A percentile compares a stretch with the other conserved stretches of the same genome.
phyloP scores from a whole-genome alignment of 1,140 invertebrate species.

The Rhizoglyphus robini region DNA sequence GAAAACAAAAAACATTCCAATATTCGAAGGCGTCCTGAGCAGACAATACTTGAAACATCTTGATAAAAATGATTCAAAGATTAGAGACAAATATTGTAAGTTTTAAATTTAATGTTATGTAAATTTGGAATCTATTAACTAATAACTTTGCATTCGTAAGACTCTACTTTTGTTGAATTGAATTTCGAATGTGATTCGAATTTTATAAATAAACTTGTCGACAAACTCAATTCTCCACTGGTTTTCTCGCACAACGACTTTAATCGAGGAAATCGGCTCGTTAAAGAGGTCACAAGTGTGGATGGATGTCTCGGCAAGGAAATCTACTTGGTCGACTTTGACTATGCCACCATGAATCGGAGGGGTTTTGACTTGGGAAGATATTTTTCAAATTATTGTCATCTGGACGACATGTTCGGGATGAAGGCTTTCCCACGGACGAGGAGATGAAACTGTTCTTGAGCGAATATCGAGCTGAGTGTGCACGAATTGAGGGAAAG shows the following conservation, averaged over 20 bases:
- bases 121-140: background rate
- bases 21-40: background rate
- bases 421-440: conserved; percentile 12
- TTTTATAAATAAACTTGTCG: background rate
- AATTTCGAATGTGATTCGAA: background rate
- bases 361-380: conserved; percentile 10
- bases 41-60: background rate
- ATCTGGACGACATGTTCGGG: conserved; percentile 9
- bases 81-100: background rate
- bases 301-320: background rate
- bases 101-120: background rate
- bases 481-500: background rate
- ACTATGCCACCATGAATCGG: conserved; percentile 3
- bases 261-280: conserved; percentile 15
- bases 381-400: conserved; percentile 12
- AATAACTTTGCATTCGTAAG: background rate
- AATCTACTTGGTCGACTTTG: conserved; percentile 13
- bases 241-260: conserved; percentile 15
- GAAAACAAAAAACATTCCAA: background rate
- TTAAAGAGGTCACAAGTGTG: too few species aligned
- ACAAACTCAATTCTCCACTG: background rate
- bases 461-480: background rate
- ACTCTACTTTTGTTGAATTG: background rate
- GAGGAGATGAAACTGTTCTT: conserved; percentile 14
- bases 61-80: background rate